Percentiles rank a stretch among this genome's conserved stretches.
Evolutionary conservation across 2,888 invertebrate species (phyloP).

Genomic region (Machimus rusticus): DNA sequence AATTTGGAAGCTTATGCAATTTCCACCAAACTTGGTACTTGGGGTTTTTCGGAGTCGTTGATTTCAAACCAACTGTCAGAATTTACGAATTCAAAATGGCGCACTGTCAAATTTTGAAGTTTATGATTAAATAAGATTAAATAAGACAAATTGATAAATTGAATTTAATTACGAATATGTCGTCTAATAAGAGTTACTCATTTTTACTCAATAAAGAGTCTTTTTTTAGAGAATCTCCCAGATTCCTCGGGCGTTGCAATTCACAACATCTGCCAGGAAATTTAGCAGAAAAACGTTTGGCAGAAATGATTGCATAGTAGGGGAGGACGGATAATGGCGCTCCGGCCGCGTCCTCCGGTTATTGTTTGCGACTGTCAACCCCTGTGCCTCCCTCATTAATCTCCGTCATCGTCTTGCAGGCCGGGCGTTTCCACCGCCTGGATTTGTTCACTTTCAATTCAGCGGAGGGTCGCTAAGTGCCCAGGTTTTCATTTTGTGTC

Average conservation of each 20-base stretch:
- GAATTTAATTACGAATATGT: too few relatives aligned
- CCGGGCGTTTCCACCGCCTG: neutral
- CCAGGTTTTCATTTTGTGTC: neutral
- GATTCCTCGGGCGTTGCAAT: neutral
- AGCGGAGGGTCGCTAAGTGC: neutral
- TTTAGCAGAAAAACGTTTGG: neutral
- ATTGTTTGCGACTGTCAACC: slow-evolving; percentile 5
- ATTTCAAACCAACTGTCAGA: too few relatives aligned
- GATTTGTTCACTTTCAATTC: neutral
- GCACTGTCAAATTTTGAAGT: too few relatives aligned
- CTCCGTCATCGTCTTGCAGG: neutral
- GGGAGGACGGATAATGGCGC: neutral
- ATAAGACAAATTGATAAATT: too few relatives aligned
- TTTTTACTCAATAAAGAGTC: too few relatives aligned
- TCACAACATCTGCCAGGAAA: neutral
- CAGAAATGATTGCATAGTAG: neutral
- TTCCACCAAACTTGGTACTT: too few relatives aligned
- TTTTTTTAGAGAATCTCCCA: too few relatives aligned
- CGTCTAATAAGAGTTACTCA: too few relatives aligned
- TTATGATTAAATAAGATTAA: too few relatives aligned
- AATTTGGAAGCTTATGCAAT: too few relatives aligned
- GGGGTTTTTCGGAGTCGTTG: too few relatives aligned
- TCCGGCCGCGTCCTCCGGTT: neutral
- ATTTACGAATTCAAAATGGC: too few relatives aligned
- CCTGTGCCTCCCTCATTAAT: slow-evolving; percentile 10